Evolutionary conservation across 1,140 invertebrate species (phyloP).

Genomic region (Sarcophaga peregrina): DNA sequence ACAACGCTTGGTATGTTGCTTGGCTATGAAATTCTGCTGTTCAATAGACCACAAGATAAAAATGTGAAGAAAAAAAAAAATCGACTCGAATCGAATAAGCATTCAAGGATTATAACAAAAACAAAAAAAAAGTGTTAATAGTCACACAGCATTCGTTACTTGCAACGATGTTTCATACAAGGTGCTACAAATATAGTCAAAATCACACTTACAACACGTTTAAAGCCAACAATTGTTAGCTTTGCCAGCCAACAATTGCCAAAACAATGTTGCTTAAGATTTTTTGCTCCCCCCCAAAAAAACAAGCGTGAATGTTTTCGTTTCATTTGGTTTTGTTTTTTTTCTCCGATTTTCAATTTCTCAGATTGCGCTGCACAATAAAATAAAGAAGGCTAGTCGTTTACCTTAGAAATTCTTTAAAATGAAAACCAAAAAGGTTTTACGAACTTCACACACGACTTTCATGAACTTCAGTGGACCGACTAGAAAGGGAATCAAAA

Average conservation of each 20-base stretch:
- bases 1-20: not conserved
- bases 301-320: not conserved
- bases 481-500: not conserved
- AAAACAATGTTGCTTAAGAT: conserved; percentile 17
- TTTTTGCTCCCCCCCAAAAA: not conserved
- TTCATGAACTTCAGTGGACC: conserved; percentile 15
- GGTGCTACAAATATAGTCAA: conserved; percentile 24
- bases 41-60: conserved; percentile 18
- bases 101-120: not conserved
- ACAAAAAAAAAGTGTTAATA: not conserved
- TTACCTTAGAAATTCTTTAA: not conserved
- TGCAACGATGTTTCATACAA: not conserved
- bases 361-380: not conserved
- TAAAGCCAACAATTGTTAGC: conserved; percentile 2
- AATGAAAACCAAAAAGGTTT: not conserved
- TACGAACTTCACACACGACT: conserved; percentile 26
- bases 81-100: not conserved
- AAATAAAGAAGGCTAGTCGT: not conserved
- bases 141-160: conserved; percentile 18
- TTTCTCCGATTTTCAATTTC: not conserved
- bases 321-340: no score
- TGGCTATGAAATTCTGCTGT: no score
- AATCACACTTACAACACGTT: conserved; percentile 24
- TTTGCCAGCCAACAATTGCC: conserved; percentile 1
- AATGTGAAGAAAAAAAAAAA: not conserved